Percentiles rank a stretch among this genome's conserved stretches.
Conservation (phyloP, 2,888 invertebrate genomes). For the Drosophila subquinaria region DNA sequence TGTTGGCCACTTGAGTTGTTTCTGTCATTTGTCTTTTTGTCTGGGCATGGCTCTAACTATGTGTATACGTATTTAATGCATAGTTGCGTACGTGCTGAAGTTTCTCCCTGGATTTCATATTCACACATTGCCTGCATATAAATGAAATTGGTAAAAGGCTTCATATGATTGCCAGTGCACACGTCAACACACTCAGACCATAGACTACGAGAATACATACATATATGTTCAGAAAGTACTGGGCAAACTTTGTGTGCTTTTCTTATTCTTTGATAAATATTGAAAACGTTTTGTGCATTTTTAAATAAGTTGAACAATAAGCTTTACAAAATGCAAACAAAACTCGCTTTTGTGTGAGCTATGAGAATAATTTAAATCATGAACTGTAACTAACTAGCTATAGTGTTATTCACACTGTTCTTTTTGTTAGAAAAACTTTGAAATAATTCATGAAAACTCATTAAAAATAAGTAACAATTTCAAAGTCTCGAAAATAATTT, state of each 20-base stretch:
- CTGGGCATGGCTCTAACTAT: conserved; percentile 12
- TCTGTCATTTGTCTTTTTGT: conserved; percentile 27
- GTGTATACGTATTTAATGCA: conserved; percentile 57
- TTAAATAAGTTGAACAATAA: not conserved
- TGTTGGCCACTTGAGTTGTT: conserved; percentile 31
- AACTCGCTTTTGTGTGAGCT: not conserved
- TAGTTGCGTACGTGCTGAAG: conserved; percentile 57
- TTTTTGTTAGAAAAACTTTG: not conserved
- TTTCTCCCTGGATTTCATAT: conserved; percentile 49
- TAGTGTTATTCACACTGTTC: not conserved
- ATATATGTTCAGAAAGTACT: not conserved
- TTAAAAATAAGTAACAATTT: not conserved
- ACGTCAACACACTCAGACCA: conserved; percentile 30
- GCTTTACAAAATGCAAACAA: not conserved
- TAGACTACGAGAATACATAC: not conserved
- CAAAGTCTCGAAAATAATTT: not conserved
- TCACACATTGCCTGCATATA: conserved; percentile 64
- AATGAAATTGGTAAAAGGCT: conserved; percentile 63
- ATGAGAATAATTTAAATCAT: not conserved
- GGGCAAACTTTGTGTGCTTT: conserved; percentile 7
- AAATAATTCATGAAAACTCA: not conserved
- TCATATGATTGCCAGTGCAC: conserved; percentile 71
- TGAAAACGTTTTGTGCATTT: conserved; percentile 14
- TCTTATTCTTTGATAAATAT: conserved; percentile 11
- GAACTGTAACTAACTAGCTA: not conserved